Percentiles rank a stretch among this genome's conserved stretches.
Conservation (phyloP, 2,113 vertebrate species). For the Gasterosteus aculeatus region DNA sequence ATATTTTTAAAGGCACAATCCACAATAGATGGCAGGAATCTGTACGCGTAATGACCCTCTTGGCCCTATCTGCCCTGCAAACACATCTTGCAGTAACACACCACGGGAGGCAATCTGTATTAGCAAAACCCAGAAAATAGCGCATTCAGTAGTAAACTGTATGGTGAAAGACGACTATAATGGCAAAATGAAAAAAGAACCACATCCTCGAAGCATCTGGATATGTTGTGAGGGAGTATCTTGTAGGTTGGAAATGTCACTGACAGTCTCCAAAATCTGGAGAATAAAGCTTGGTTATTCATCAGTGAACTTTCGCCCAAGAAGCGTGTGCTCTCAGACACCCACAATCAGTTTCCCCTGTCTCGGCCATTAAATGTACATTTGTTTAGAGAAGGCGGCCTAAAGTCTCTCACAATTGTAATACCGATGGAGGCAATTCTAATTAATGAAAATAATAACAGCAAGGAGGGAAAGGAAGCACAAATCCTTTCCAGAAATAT, state of each 20-base stretch:
- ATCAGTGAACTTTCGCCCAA: slow-evolving; percentile 69
- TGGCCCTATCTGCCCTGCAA: neutral
- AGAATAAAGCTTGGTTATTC: slow-evolving; percentile 75
- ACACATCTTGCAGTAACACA: neutral
- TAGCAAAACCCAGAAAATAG: slow-evolving; percentile 40
- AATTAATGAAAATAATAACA: slow-evolving; percentile 55
- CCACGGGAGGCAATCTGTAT: slow-evolving; percentile 19
- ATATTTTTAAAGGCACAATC: neutral
- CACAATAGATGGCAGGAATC: neutral
- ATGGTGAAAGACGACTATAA: slow-evolving; percentile 63
- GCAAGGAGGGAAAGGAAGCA: slow-evolving; percentile 40
- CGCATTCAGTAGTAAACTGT: slow-evolving; percentile 52
- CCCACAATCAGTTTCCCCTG: slow-evolving; percentile 49
- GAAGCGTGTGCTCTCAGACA: slow-evolving; percentile 48
- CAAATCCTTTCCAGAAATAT: slow-evolving; percentile 64
- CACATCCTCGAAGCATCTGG: slow-evolving; percentile 75
- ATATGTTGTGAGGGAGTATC: slow-evolving; percentile 50
- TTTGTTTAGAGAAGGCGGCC: slow-evolving; percentile 21
- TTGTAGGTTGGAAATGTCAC: slow-evolving; percentile 62
- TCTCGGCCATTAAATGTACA: slow-evolving; percentile 41
- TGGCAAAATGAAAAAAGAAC: slow-evolving; percentile 62
- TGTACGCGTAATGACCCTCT: neutral
- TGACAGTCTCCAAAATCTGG: slow-evolving; percentile 61
- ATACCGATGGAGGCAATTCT: slow-evolving; percentile 62
- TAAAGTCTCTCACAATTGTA: slow-evolving; percentile 38